Evolutionary conservation across 2,888 invertebrate species (phyloP).

Genomic region (Caenorhabditis sinica): DNA sequence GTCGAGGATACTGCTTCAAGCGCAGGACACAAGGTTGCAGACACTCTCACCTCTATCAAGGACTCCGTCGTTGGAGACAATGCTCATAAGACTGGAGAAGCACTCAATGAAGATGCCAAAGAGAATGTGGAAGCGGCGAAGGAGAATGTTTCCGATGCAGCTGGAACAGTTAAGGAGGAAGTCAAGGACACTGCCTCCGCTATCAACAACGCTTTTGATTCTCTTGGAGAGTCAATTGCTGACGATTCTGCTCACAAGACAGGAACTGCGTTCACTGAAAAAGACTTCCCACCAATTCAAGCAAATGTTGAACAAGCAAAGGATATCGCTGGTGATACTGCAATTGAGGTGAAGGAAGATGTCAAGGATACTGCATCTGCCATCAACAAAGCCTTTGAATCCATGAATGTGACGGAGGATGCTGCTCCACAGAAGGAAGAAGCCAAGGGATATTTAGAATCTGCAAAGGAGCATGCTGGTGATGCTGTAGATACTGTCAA

Average conservation of each 20-base stretch:
- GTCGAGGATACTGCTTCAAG: constrained; percentile 8
- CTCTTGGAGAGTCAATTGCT: neutral
- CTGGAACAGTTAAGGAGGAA: constrained; percentile 1
- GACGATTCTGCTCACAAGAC: constrained; percentile 13
- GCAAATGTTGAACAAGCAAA: neutral
- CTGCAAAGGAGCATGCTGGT: constrained; percentile 21
- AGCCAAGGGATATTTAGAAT: constrained; percentile 22
- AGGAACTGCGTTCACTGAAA: neutral
- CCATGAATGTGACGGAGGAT: neutral
- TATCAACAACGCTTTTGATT: neutral
- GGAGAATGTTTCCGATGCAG: constrained; percentile 20
- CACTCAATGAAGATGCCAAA: constrained; percentile 19
- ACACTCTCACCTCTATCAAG: constrained; percentile 20
- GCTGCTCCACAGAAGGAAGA: neutral
- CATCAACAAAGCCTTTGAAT: neutral
- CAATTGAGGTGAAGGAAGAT: neutral
- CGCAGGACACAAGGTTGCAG: constrained; percentile 11
- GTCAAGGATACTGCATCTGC: constrained; percentile 6
- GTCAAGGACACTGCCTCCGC: constrained; percentile 14
- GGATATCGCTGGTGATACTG: constrained; percentile 12
- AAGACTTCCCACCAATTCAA: too few species aligned
- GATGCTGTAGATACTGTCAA: constrained; percentile 20
- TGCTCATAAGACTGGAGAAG: constrained; percentile 18
- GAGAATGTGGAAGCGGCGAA: constrained; percentile 10
- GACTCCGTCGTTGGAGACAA: constrained; percentile 17